Evolutionary conservation across 1,140 invertebrate species (phyloP).

Genomic region (Leptestheria dahalacensis): DNA sequence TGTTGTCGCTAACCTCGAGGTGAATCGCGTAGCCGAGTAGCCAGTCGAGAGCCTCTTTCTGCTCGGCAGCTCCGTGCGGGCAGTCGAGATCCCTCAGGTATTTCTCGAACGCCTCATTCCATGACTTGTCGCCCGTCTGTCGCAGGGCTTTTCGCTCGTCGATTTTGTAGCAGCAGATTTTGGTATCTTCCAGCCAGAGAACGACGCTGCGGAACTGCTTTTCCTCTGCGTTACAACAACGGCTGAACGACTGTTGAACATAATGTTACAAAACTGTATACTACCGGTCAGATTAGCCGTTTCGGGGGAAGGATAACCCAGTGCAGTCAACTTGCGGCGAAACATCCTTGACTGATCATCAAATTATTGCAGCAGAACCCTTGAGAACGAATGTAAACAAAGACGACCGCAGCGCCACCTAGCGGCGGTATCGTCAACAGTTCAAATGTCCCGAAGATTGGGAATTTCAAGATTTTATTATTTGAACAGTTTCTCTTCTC

Average conservation of each 20-base stretch:
- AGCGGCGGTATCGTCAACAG: neutral
- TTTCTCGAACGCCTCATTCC: constrained; percentile 53
- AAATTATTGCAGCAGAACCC: too few species aligned
- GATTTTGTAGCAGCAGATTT: constrained; percentile 74
- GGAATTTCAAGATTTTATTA: too few species aligned
- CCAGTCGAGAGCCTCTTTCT: constrained; percentile 60
- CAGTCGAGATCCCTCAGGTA: constrained; percentile 58
- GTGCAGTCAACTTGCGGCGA: constrained; percentile 50
- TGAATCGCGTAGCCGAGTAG: constrained; percentile 64
- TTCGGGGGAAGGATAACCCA: constrained; percentile 55
- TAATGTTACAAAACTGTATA: too few species aligned
- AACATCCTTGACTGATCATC: constrained; percentile 37
- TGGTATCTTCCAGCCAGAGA: constrained; percentile 86
- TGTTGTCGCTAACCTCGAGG: constrained; percentile 64
- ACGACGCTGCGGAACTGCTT: constrained; percentile 62
- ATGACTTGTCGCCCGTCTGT: constrained; percentile 42
- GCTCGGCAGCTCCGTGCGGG: constrained; percentile 30
- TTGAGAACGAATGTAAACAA: too few species aligned
- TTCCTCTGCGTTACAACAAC: constrained; percentile 40
- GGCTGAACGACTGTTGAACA: too few species aligned
- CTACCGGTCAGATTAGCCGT: constrained; percentile 48
- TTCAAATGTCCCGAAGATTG: neutral
- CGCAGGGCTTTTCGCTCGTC: constrained; percentile 59
- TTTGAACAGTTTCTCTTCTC: too few species aligned
- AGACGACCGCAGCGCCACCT: neutral